Base-by-base conservation (phyloP, 2,888 invertebrate genomes). In the Alloscopus bannaensis region DNA sequence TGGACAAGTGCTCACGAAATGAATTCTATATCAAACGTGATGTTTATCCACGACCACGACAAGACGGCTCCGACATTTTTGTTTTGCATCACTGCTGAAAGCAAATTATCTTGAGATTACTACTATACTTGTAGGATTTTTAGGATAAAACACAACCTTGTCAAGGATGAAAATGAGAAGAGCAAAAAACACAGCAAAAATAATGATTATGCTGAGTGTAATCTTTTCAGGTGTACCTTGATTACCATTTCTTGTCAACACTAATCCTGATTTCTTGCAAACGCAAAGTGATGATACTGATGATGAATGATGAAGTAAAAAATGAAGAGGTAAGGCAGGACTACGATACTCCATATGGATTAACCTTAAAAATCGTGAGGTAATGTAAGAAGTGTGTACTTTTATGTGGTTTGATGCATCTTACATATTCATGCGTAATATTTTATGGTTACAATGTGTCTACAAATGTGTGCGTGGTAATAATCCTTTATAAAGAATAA, bases 91-190 rank as follows among this genome's bases (percentile, higher is more conserved):
- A 36, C n/a, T n/a, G n/a, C n/a, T n/a, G n/a, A n/a, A n/a, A n/a
- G n/a, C n/a, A n/a, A n/a, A 8, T 42, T 3, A 42, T 42, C 1
- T 42, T n/a, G 1, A 42, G n/a, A 42, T 42, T 42, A 42, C 13
- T 1, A 42, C 18, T 16, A 2, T 42, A 42, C 13, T 42, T 2
- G 2, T n/a, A n/a, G 3, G 18, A 42, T 16, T 42, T 42, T 8
- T 2, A 20, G 50, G 6, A 64, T 26, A 18, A 4, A 29, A 59
- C 31, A 16, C 20, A 22, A 71, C 70, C 70, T 71, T 71, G 70
- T 36, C 60, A 47, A 47, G 31, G 22, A 50, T 60, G 45, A 60
- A 36, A 31, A 26, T 29, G 29, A 3, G 4, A 64, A 4, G 16
- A 13, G 18, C 20, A 47, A 50, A 50, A 31, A 24, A 29, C 31